Evolutionary conservation across 2,113 vertebrate genomes (phyloP).

Genomic region (Hemicordylus capensis): DNA sequence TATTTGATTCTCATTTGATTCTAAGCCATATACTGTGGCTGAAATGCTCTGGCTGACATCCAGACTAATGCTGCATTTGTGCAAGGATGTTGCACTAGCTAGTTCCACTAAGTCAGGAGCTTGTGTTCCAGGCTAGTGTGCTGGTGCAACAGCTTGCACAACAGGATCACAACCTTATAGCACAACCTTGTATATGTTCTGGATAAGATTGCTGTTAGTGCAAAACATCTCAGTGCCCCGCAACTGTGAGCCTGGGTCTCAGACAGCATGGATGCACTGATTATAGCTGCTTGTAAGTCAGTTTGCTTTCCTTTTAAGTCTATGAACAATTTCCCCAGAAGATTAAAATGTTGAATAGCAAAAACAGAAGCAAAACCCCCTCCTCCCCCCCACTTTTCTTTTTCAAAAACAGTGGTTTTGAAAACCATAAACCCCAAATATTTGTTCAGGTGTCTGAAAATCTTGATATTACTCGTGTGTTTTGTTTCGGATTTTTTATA

Average conservation of each 20-base stretch:
- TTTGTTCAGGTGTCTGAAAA: slow-evolving; percentile 55
- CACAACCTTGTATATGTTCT: too few species aligned
- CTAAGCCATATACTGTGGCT: too few species aligned
- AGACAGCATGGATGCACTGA: background rate
- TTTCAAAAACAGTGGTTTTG: slow-evolving; percentile 31
- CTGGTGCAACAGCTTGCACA: too few species aligned
- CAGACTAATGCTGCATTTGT: too few species aligned
- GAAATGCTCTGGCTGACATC: background rate
- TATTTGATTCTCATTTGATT: too few species aligned
- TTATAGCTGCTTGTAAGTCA: rapidly evolving
- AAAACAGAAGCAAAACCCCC: background rate
- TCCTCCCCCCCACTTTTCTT: background rate
- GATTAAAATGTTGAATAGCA: slow-evolving; percentile 10
- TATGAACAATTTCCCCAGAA: slow-evolving; percentile 29
- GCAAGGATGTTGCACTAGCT: too few species aligned
- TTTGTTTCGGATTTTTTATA: background rate
- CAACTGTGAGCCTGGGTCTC: slow-evolving; percentile 19
- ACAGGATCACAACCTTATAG: too few species aligned
- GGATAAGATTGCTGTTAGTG: too few species aligned
- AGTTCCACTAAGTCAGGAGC: too few species aligned
- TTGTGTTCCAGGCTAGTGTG: too few species aligned
- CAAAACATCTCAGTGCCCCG: too few species aligned
- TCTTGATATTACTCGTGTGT: background rate
- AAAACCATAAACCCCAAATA: slow-evolving; percentile 40
- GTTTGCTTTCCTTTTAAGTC: slow-evolving; percentile 2